Evolutionary conservation across 2,888 invertebrate genomes (phyloP), one percentile per base, ranked within the genome.

Genomic region (Drepanosiphum platanoidis): DNA sequence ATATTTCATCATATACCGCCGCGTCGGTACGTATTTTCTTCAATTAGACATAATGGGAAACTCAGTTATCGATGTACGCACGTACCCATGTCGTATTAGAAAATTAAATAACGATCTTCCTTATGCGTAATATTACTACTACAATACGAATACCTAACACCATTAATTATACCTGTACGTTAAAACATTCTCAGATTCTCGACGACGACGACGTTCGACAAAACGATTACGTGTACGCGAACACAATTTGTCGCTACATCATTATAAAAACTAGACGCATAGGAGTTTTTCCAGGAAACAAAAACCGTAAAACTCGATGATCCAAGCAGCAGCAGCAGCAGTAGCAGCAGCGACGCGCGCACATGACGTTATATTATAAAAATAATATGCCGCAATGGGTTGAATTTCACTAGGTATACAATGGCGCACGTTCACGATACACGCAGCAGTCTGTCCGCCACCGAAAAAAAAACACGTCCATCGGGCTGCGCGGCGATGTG

Each of bases 21-120:
- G 18, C 27, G 5, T 66, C 15, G 5, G n/a, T 30, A 30, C 30
- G 39, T 34, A n/a, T 46, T 52, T 52, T 36, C 68, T 34, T 52
- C 70, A 80, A 70, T 80, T 80, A 70, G 27, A 52, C 80, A 52
- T 80, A 52, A 80, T 52, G 70, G 52, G n/a, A 34, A 39, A 32
- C 32, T 27, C 15, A 32, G 3, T 70, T 39, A 70, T 70, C n/a
- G 36, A 70, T n/a, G 39, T 70, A 64, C 27, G 7, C 66, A 42
- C 22, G 13, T n/a, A 78, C 18, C 7, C 15, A 66, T 79, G 32
- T 79, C 78, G 32, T 32, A 9, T 58, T 75, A 3, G 34, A 80
- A 27, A 80, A 70, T 70, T 70, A 80, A 79, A 79, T 66, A 66
- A 66, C 34, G 34, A 46, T 66, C 30, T 27, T 27, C 11, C 18